Percentiles rank a stretch among this genome's conserved stretches.
Evolutionary conservation across 2,888 invertebrate species (phyloP).

Genomic region (Macrophya annulata): DNA sequence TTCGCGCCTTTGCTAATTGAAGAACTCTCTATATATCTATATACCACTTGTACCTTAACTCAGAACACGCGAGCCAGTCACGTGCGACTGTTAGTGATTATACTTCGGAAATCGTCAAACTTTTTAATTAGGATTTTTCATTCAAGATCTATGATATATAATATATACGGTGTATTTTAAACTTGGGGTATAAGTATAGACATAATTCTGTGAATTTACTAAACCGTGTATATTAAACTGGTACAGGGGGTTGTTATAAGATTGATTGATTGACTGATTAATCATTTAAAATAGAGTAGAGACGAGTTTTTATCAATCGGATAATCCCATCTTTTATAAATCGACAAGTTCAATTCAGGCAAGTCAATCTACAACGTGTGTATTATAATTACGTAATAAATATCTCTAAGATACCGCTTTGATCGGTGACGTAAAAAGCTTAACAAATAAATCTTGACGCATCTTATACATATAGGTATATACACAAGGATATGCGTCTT

Average conservation of each 20-base stretch:
- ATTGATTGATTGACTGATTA: too few species aligned
- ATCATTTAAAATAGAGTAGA: not conserved
- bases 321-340: not conserved
- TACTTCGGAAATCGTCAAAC: constrained; percentile 56
- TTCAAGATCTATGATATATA: not conserved
- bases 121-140: constrained; percentile 48
- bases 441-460: constrained; percentile 20
- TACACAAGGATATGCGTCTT: not conserved
- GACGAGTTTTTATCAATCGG: not conserved
- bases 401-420: not conserved
- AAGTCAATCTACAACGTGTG: not conserved
- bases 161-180: constrained; percentile 12
- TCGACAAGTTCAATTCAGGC: not conserved
- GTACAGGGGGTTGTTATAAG: not conserved
- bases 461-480: too few species aligned
- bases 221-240: not conserved
- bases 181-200: not conserved
- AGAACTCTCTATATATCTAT: constrained; percentile 1
- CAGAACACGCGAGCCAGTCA: constrained; percentile 46
- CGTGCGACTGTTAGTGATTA: constrained; percentile 38
- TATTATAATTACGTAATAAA: not conserved
- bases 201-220: not conserved
- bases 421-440: constrained; percentile 1
- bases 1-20: constrained; percentile 39
- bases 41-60: constrained; percentile 2